Evolutionary conservation across 2,113 vertebrate genomes (phyloP).

Genomic region (Platichthys flesus): DNA sequence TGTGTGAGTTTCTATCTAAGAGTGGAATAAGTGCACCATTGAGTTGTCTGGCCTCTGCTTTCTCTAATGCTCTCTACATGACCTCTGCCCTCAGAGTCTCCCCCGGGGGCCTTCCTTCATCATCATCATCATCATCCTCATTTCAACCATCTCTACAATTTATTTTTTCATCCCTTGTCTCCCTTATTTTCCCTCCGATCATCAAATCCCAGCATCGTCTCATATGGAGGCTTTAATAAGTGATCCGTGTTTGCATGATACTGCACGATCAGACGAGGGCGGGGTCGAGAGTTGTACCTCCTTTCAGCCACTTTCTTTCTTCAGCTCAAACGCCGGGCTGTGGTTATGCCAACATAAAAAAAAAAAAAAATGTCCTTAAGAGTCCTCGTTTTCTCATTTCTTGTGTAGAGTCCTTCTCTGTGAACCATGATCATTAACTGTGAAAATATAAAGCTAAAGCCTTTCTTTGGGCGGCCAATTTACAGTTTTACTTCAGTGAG

Average conservation of each 20-base stretch:
- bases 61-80: background rate
- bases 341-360: background rate
- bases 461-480: constrained; percentile 16
- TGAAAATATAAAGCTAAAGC: constrained; percentile 4
- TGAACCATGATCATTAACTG: constrained; percentile 30
- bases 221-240: constrained; percentile 40
- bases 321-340: background rate
- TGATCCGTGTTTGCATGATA: constrained; percentile 40
- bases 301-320: background rate
- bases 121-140: background rate
- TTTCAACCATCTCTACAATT: background rate
- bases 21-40: background rate
- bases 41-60: background rate
- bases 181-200: constrained; percentile 24
- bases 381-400: constrained; percentile 9
- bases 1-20: background rate
- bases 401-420: background rate
- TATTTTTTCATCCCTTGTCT: background rate
- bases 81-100: background rate
- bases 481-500: constrained; percentile 18
- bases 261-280: constrained; percentile 22
- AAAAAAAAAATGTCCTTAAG: constrained; percentile 4
- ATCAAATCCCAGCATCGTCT: constrained; percentile 19
- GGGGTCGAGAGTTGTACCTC: constrained; percentile 12
- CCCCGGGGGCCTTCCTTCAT: background rate